Evolutionary conservation across 2,113 vertebrate species (phyloP).

Genomic region (Callionymus lyra): DNA sequence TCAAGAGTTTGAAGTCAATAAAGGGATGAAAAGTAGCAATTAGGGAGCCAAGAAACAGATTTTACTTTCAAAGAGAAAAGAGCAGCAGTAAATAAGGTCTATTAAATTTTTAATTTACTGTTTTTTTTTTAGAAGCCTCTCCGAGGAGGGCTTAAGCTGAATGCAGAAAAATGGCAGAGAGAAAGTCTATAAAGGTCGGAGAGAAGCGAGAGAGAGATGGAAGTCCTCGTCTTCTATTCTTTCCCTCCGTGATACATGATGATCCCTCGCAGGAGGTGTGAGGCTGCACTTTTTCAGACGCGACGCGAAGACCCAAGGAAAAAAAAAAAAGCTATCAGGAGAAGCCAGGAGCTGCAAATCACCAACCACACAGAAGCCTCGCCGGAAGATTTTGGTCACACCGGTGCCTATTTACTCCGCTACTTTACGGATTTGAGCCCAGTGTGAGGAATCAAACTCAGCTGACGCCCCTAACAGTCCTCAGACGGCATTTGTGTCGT

Average conservation of each 20-base stretch:
- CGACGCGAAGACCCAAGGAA: constrained; percentile 6
- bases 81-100: constrained; percentile 9
- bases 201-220: constrained; percentile 4
- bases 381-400: neutral
- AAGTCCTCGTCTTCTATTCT: constrained; percentile 12
- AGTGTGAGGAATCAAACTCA: constrained; percentile 4
- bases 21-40: constrained; percentile 9
- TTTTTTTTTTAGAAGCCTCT: no score
- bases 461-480: no score
- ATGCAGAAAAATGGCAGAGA: constrained; percentile 11
- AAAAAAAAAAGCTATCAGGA: constrained; percentile 10
- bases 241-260: constrained; percentile 4
- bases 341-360: constrained; percentile 19
- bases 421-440: neutral
- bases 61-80: constrained; percentile 26
- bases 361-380: constrained; percentile 3
- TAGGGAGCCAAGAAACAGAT: constrained; percentile 21
- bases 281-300: constrained; percentile 18
- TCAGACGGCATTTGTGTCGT: no score
- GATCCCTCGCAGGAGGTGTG: constrained; percentile 9
- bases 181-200: constrained; percentile 7
- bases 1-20: constrained; percentile 3
- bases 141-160: no score
- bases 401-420: constrained; percentile 4
- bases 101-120: no score